phyloP scores from a whole-genome alignment of 1,140 invertebrate genomes.

The Drosophila sucinea region DNA sequence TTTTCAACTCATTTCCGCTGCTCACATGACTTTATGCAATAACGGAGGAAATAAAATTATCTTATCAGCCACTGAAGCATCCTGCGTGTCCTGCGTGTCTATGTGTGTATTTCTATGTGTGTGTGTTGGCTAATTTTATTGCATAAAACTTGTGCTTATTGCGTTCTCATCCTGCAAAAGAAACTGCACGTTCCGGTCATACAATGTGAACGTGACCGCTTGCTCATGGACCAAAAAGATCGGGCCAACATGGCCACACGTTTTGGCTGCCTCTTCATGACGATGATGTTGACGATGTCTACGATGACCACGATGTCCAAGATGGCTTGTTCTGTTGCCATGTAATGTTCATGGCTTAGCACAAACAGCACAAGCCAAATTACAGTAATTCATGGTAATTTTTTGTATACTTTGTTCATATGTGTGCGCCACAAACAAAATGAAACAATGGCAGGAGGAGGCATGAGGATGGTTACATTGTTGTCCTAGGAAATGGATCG shows the following conservation, averaged over 20 bases:
- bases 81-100: constrained; percentile 54
- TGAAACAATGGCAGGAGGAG: not conserved
- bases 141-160: constrained; percentile 79
- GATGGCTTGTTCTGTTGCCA: constrained; percentile 54
- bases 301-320: constrained; percentile 24
- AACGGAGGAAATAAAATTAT: constrained; percentile 78
- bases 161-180: constrained; percentile 39
- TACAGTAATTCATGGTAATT: constrained; percentile 79
- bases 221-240: constrained; percentile 47
- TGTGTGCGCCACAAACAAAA: constrained; percentile 21
- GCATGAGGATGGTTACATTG: not conserved
- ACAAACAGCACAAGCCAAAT: constrained; percentile 53
- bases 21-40: constrained; percentile 81
- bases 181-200: constrained; percentile 77
- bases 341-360: constrained; percentile 68
- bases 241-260: constrained; percentile 36
- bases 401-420: constrained; percentile 48
- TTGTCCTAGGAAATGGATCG: constrained; percentile 38
- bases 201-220: constrained; percentile 73
- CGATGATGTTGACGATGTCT: constrained; percentile 38
- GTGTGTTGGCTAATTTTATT: constrained; percentile 73
- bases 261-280: constrained; percentile 9
- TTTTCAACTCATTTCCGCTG: constrained; percentile 72
- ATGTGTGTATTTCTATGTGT: constrained; percentile 14
- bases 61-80: constrained; percentile 71